Evolutionary conservation across 2,888 invertebrate genomes (phyloP).

Genomic region (Eristalis arbustorum): DNA sequence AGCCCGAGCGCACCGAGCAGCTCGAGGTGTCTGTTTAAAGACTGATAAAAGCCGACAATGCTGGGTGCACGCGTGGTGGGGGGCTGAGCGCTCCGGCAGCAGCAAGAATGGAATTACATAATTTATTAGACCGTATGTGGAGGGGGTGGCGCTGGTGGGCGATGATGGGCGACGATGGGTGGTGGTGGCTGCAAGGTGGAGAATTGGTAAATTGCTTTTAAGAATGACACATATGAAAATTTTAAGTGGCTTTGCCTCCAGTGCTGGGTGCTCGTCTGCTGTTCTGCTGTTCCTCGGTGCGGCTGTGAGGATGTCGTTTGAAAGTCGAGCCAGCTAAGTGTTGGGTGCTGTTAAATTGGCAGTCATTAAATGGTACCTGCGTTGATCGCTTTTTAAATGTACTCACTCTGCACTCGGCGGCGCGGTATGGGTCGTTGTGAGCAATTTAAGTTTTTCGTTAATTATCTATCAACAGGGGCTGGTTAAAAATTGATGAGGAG

Average conservation of each 20-base stretch:
- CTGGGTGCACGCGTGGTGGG: not conserved
- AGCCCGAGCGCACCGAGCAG: not conserved
- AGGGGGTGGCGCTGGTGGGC: not conserved
- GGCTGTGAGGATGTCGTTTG: conserved; percentile 23
- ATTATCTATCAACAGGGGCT: not conserved
- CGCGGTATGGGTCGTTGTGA: not conserved
- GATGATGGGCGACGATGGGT: not conserved
- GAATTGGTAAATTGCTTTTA: conserved; percentile 61
- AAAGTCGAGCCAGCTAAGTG: conserved; percentile 35
- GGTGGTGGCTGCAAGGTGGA: not conserved
- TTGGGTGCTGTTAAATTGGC: conserved; percentile 18
- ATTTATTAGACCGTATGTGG: conserved; percentile 46
- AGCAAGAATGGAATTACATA: conserved; percentile 52
- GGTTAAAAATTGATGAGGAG: not conserved
- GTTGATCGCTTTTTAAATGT: conserved; percentile 8
- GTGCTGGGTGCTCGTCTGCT: not conserved
- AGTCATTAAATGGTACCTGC: conserved; percentile 29
- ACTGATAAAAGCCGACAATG: conserved; percentile 19
- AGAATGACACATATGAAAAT: conserved; percentile 56
- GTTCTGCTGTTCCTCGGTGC: not conserved
- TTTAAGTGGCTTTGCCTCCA: conserved; percentile 20
- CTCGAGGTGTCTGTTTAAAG: conserved; percentile 28
- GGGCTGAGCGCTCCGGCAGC: conserved; percentile 11
- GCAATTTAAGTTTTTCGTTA: conserved; percentile 1
- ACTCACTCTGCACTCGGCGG: not conserved